Conservation (phyloP, 2,113 vertebrate genomes). For the Taxidea taxus region DNA sequence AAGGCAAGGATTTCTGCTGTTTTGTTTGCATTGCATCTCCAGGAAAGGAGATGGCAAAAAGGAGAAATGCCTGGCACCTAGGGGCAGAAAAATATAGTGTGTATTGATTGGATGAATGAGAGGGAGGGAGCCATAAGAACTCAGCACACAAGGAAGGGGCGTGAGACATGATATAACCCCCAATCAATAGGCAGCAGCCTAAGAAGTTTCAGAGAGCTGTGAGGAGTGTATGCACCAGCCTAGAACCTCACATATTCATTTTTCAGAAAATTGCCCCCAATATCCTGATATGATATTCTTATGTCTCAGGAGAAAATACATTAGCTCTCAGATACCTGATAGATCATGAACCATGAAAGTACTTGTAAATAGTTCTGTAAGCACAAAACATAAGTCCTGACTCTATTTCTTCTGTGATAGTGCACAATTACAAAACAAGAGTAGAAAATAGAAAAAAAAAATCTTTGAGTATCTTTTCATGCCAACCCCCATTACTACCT, state of each 20-base stretch:
- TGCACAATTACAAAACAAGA: not conserved
- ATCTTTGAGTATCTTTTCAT: not conserved
- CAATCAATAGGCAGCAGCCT: not conserved
- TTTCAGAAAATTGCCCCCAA: not conserved
- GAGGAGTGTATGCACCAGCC: not conserved
- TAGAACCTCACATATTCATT: not conserved
- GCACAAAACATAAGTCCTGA: not conserved
- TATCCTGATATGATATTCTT: not conserved
- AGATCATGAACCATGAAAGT: constrained; percentile 18
- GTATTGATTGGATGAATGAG: not conserved
- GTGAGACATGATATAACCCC: not conserved
- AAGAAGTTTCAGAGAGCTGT: not conserved
- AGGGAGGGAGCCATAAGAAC: not conserved
- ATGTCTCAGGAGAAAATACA: not conserved
- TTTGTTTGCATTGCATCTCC: not conserved
- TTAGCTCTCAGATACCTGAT: not conserved
- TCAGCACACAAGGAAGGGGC: not conserved
- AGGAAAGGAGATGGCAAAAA: not conserved
- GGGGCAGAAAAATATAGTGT: not conserved
- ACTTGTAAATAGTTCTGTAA: constrained; percentile 16
- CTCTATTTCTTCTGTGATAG: not conserved
- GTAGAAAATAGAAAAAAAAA: not conserved
- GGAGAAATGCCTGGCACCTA: not conserved
- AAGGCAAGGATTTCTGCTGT: not conserved
- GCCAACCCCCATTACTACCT: not conserved